A percentile compares a stretch with the other conserved stretches of the same genome.
phyloP scores from a whole-genome alignment of 2,888 invertebrate species.

The Andrena fulva region DNA sequence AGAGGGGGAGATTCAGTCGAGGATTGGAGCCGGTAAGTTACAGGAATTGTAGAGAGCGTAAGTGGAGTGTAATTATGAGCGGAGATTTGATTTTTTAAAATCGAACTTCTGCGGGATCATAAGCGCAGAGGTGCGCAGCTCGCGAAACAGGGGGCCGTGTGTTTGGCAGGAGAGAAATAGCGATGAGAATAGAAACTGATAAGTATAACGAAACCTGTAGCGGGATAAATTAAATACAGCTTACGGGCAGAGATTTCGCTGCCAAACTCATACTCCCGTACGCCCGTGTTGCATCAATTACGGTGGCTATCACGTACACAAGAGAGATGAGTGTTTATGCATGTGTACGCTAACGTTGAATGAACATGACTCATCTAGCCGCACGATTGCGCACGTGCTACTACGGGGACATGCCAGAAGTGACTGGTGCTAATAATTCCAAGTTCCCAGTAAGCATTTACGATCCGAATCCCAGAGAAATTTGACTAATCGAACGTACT shows the following conservation, averaged over 20 bases:
- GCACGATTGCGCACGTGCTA: conserved; percentile 62
- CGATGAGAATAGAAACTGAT: background rate
- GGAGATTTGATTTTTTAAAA: background rate
- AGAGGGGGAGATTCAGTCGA: no score
- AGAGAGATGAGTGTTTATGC: background rate
- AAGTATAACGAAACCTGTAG: background rate
- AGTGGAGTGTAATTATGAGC: background rate
- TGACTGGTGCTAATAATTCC: conserved; percentile 25
- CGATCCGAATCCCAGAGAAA: conserved; percentile 20
- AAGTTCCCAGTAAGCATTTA: conserved; percentile 49
- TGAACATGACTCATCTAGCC: conserved; percentile 65
- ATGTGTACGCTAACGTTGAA: conserved; percentile 46
- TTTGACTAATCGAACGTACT: conserved; percentile 16
- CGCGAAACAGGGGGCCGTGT: no score
- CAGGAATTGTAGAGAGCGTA: no score
- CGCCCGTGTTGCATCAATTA: conserved; percentile 8
- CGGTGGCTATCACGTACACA: background rate
- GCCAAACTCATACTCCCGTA: background rate
- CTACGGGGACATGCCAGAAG: conserved; percentile 38
- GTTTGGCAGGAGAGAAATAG: no score
- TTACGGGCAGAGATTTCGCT: conserved; percentile 7
- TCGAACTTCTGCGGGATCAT: no score
- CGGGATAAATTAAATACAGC: background rate
- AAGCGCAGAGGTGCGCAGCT: no score
- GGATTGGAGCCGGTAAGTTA: no score